Base-by-base conservation (phyloP, 2,797 vertebrate species). In the Lagocephalus sceleratus region DNA sequence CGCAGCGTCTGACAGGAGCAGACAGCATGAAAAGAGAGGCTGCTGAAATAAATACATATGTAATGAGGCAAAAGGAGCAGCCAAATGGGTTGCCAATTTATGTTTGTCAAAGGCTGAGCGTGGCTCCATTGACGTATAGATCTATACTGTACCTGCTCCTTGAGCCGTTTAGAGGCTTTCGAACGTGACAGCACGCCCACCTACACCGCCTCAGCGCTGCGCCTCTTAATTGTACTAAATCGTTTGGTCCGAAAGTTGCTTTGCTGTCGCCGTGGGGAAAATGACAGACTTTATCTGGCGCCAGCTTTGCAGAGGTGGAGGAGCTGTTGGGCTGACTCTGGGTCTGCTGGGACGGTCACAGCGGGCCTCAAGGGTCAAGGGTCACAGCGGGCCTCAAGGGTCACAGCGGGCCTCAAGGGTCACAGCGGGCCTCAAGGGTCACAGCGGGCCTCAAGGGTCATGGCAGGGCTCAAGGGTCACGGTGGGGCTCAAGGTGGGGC, bases 1-100 rank as follows among this genome's bases (percentile, higher is more conserved):
- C 76, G 65, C 72, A 76, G 75, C 55, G 65, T 68, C 62, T 75
- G 87, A 85, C 84, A 73, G 79, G 76, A 70, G 73, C 78, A 86
- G 84, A 69, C 79, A 69, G 73, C 76, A 81, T 82, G 79, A 86
- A 82, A 83, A 72, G 79, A 83, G 75, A 79, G 83, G 75, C 76
- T 71, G 68, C 75, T 79, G 78, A 88, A 87, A 84, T 83, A 84
- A 85, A 86, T 83, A 86, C 76, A 81, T 85, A 85, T 74, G 82
- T 79, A 83, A 85, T 85, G 79, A 81, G 64, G 79, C 59, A 32
- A 72, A 74, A 75, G 59, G 65, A 51, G 50, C 59, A 22, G 29
- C 79, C 75, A 80, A 85, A 87, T 82, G 76, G 78, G 62, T 84
- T 73, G 78, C 69, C 80, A 85, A 82, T 88, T 80, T 86, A 77